Conservation (phyloP, 2,113 vertebrate genomes). For the Phylloscopus trochilus region DNA sequence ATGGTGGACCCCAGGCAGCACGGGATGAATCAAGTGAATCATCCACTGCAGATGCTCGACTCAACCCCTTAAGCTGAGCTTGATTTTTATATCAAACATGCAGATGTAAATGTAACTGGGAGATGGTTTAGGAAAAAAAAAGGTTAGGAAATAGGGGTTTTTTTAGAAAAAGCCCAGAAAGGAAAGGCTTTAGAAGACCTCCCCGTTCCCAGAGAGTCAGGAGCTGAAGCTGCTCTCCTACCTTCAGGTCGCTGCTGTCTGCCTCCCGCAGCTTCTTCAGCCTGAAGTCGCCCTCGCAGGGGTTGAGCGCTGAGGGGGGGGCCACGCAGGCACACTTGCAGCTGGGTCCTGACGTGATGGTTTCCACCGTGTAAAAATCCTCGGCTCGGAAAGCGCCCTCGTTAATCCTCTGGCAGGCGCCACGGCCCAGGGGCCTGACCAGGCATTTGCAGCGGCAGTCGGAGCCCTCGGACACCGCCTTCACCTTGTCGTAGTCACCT, state of each 20-base stretch:
- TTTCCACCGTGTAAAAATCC: conserved; percentile 92
- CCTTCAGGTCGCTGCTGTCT: conserved; percentile 86
- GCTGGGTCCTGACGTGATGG: conserved; percentile 86
- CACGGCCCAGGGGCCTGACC: conserved; percentile 88
- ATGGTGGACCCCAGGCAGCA: background rate
- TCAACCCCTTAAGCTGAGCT: background rate
- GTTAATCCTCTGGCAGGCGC: conserved; percentile 84
- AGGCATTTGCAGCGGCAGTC: conserved; percentile 93
- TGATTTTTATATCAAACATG: background rate
- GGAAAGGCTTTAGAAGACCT: background rate
- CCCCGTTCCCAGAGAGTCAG: background rate
- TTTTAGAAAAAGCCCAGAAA: background rate
- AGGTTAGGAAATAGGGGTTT: background rate
- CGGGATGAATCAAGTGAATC: background rate
- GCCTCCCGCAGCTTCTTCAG: conserved; percentile 86
- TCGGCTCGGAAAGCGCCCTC: conserved; percentile 73
- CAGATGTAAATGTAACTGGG: background rate
- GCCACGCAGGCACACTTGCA: conserved; percentile 95
- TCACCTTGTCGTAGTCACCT: conserved; percentile 96
- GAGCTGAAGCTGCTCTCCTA: conserved; percentile 44
- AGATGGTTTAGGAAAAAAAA: background rate
- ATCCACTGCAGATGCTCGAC: background rate
- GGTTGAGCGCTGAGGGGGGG: conserved; percentile 89
- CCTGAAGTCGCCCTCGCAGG: conserved; percentile 89
- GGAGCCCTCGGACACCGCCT: conserved; percentile 92